A percentile compares a stretch with the other conserved stretches of the same genome.
phyloP scores from a whole-genome alignment of 2,113 vertebrate species.

The Chloropsis cyanopogon region DNA sequence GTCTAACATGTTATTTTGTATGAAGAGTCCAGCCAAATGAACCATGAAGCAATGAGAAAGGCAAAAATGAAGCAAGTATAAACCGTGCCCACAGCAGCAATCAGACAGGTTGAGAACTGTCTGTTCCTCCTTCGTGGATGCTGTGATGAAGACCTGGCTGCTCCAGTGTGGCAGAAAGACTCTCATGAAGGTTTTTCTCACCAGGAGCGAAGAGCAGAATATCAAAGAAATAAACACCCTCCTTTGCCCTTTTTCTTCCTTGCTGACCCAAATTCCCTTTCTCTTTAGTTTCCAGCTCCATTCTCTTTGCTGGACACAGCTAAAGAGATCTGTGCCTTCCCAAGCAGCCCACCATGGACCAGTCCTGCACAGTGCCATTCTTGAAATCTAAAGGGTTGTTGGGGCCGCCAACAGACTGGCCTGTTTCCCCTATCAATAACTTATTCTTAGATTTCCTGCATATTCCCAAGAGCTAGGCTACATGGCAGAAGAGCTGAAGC shows the following conservation, averaged over 20 bases:
- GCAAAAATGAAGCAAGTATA: conserved; percentile 32
- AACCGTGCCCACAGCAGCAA: conserved; percentile 14
- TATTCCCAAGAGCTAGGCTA: background rate
- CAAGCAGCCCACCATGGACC: background rate
- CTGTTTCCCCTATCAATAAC: background rate
- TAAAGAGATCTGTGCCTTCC: background rate
- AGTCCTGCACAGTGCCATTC: background rate
- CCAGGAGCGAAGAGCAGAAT: background rate
- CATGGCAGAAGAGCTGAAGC: background rate
- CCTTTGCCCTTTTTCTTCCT: background rate
- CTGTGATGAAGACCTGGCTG: background rate
- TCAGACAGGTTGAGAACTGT: conserved; percentile 48
- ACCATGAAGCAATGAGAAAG: conserved; percentile 9
- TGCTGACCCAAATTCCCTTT: background rate
- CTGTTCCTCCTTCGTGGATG: background rate
- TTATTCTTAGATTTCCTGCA: background rate
- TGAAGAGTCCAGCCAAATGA: conserved; percentile 42
- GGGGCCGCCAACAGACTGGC: background rate
- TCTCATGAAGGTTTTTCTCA: background rate
- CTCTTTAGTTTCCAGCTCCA: background rate
- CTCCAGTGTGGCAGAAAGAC: fast-evolving
- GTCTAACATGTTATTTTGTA: background rate
- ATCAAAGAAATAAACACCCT: background rate
- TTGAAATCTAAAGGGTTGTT: background rate
- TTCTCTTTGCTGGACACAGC: background rate